phyloP scores from a whole-genome alignment of 1,140 invertebrate species.

The Stegodyphus dumicola region DNA sequence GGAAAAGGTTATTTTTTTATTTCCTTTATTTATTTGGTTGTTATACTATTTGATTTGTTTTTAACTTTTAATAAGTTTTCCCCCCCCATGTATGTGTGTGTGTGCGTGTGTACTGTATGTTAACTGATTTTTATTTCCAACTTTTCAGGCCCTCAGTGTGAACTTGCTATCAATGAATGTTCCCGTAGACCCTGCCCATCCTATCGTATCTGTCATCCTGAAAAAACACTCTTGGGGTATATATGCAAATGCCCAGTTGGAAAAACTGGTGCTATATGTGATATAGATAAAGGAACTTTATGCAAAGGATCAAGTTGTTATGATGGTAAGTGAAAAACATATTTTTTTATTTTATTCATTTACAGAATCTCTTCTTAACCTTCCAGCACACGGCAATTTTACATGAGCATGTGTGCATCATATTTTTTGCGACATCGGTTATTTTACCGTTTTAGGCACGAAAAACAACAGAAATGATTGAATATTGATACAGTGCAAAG shows the following conservation, averaged over 20 bases:
- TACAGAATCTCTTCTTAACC: not conserved
- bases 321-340: conserved; percentile 46
- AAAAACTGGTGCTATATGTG: conserved; percentile 76
- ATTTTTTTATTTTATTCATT: not conserved
- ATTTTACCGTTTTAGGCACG: too few relatives aligned
- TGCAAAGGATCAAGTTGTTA: conserved; percentile 61
- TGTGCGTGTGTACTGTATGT: too few relatives aligned
- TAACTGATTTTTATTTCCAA: not conserved
- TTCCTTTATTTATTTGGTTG: too few relatives aligned
- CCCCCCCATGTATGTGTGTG: too few relatives aligned
- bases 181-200: conserved; percentile 77
- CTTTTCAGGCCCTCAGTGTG: conserved; percentile 66
- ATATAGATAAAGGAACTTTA: conserved; percentile 55
- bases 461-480: too few relatives aligned
- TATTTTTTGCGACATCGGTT: too few relatives aligned
- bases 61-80: too few relatives aligned
- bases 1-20: too few relatives aligned
- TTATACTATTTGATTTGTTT: too few relatives aligned
- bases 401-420: too few relatives aligned
- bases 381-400: not conserved
- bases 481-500: too few relatives aligned
- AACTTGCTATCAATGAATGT: conserved; percentile 80
- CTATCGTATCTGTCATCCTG: conserved; percentile 81
- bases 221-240: conserved; percentile 77
- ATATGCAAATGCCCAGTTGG: conserved; percentile 83